phyloP scores from a whole-genome alignment of 2,113 vertebrate genomes.

The Cochlearius cochlearius region DNA sequence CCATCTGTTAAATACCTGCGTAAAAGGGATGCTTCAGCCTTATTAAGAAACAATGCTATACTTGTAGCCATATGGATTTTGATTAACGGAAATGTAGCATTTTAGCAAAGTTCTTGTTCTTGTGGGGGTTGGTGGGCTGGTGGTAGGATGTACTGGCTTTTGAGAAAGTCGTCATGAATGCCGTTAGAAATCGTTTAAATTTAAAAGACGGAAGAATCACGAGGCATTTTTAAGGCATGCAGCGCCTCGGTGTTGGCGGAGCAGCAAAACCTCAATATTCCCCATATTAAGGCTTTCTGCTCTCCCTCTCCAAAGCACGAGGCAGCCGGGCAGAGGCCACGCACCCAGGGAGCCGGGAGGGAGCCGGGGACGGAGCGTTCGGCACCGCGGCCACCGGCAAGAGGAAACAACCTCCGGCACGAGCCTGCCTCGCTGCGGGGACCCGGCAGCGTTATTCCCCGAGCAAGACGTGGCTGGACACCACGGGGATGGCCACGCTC shows the following conservation, averaged over 20 bases:
- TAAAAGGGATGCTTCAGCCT: constrained; percentile 57
- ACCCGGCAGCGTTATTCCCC: too few species aligned
- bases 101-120: not conserved
- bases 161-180: not conserved
- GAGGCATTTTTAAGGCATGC: not conserved
- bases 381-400: fast-evolving
- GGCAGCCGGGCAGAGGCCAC: fast-evolving
- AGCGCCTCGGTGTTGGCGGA: not conserved
- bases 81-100: constrained; percentile 20
- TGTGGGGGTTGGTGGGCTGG: not conserved
- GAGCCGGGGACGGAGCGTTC: fast-evolving
- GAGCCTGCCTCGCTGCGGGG: not conserved
- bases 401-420: fast-evolving
- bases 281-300: not conserved
- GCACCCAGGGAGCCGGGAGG: fast-evolving
- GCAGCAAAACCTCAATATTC: not conserved
- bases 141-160: not conserved
- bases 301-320: fast-evolving
- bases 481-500: fast-evolving
- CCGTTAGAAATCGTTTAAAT: not conserved
- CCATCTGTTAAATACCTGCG: constrained; percentile 74
- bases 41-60: constrained; percentile 18
- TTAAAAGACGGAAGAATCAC: not conserved
- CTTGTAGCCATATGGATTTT: constrained; percentile 27
- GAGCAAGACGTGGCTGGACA: fast-evolving